A percentile compares a stretch with the other conserved stretches of the same genome.
Evolutionary conservation across 2,888 invertebrate genomes (phyloP).

Genomic region (Lysandra coridon): DNA sequence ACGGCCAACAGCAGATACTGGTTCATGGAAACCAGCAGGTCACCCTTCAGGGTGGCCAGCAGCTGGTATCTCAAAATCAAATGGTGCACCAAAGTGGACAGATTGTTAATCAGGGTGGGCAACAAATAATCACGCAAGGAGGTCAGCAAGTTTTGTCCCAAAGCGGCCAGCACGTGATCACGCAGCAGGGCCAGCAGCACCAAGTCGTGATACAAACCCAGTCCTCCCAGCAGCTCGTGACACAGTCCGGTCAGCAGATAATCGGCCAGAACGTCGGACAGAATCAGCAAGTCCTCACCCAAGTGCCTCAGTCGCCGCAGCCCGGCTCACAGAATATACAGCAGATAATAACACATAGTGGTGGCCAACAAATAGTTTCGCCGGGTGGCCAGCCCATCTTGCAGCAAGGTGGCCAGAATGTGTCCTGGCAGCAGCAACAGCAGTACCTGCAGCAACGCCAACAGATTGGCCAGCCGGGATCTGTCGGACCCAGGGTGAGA

Average conservation of each 20-base stretch:
- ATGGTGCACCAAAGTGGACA: slow-evolving; percentile 75
- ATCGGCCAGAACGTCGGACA: slow-evolving; percentile 68
- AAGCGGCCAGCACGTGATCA: slow-evolving; percentile 74
- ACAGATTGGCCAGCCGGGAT: slow-evolving; percentile 75
- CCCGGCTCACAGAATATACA: slow-evolving; percentile 68
- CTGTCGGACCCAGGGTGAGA: slow-evolving; percentile 75
- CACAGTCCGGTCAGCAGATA: slow-evolving; percentile 73
- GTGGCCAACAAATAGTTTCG: slow-evolving; percentile 72
- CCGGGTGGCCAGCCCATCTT: slow-evolving; percentile 72
- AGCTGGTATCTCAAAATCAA: slow-evolving; percentile 71
- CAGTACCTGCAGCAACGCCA: slow-evolving; percentile 75
- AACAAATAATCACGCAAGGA: slow-evolving; percentile 69
- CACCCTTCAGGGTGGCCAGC: slow-evolving; percentile 71
- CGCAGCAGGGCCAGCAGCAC: slow-evolving; percentile 73
- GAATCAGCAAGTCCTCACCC: slow-evolving; percentile 67
- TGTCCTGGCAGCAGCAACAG: slow-evolving; percentile 76
- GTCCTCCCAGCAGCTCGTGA: slow-evolving; percentile 73
- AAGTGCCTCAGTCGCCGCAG: slow-evolving; percentile 70
- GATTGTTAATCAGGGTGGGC: slow-evolving; percentile 69
- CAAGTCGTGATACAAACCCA: slow-evolving; percentile 72
- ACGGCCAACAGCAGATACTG: slow-evolving; percentile 74
- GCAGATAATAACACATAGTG: slow-evolving; percentile 75
- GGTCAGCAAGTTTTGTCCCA: slow-evolving; percentile 72
- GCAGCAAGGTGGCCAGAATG: slow-evolving; percentile 71
- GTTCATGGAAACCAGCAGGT: slow-evolving; percentile 77